phyloP scores from a whole-genome alignment of 2,797 vertebrate species.

The Acomys russatus region DNA sequence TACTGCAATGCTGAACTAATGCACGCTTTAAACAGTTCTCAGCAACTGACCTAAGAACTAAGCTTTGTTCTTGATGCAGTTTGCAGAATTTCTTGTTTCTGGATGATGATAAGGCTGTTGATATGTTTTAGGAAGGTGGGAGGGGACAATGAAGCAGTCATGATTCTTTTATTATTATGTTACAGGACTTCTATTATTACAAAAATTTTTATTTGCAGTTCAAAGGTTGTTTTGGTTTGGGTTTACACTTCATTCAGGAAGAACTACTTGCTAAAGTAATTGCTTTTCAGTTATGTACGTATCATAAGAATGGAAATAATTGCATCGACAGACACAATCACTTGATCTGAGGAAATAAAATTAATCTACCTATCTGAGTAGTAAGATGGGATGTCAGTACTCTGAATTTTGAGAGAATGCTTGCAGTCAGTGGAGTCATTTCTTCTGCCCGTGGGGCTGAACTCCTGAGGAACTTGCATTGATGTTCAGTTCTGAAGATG shows the following conservation, averaged over 20 bases:
- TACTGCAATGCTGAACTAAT: constrained; percentile 91
- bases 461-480: not conserved
- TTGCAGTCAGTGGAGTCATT: not conserved
- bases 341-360: constrained; percentile 62
- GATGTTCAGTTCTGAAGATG: constrained; percentile 40
- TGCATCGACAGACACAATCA: constrained; percentile 14
- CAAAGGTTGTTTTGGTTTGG: constrained; percentile 77
- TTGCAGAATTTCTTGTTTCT: constrained; percentile 78
- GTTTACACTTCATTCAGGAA: constrained; percentile 69
- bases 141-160: constrained; percentile 29
- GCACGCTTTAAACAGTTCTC: constrained; percentile 88
- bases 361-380: constrained; percentile 14
- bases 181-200: constrained; percentile 51
- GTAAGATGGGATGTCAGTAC: constrained; percentile 35
- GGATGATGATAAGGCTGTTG: constrained; percentile 80
- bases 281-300: constrained; percentile 42
- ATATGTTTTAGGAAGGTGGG: constrained; percentile 61
- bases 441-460: constrained; percentile 4
- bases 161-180: constrained; percentile 42
- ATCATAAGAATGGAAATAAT: constrained; percentile 70
- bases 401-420: constrained; percentile 30
- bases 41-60: constrained; percentile 87
- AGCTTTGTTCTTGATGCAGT: constrained; percentile 82
- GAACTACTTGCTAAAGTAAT: constrained; percentile 47
- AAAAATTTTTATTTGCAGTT: constrained; percentile 65